These are phyloP conservation scores for Atherinomorus stipes DNA, from an alignment of 2,113 vertebrate genomes.

Conservation along the genomic window DNA sequence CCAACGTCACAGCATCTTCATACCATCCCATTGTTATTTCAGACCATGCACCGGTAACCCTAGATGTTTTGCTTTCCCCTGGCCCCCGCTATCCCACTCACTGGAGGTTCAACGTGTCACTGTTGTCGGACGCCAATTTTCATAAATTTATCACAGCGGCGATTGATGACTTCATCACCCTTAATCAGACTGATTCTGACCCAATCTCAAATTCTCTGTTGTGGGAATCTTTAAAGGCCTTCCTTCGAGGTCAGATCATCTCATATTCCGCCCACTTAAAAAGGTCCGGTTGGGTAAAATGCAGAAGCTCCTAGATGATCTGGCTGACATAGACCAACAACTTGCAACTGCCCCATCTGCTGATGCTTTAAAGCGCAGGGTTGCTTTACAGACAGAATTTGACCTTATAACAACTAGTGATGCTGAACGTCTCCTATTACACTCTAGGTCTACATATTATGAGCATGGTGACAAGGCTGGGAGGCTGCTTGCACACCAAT, in stretches of 20 bases:
- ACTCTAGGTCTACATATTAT: background rate
- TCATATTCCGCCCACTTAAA: background rate
- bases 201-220: background rate
- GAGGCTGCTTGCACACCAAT: too few relatives aligned
- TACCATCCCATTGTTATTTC: background rate
- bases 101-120: background rate
- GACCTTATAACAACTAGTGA: too few relatives aligned
- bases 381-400: too few relatives aligned
- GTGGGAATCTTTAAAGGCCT: background rate
- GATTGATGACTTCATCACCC: background rate
- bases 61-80: background rate
- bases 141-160: background rate
- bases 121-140: background rate
- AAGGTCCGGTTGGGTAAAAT: background rate
- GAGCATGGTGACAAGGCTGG: too few relatives aligned
- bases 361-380: too few relatives aligned
- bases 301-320: too few relatives aligned
- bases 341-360: too few relatives aligned
- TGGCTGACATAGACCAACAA: too few relatives aligned
- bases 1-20: background rate
- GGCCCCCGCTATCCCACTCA: background rate
- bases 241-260: background rate
- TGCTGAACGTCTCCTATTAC: background rate
- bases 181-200: background rate
- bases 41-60: background rate